Base-by-base conservation (phyloP, 2,113 vertebrate genomes). In the Grantiella picta region DNA sequence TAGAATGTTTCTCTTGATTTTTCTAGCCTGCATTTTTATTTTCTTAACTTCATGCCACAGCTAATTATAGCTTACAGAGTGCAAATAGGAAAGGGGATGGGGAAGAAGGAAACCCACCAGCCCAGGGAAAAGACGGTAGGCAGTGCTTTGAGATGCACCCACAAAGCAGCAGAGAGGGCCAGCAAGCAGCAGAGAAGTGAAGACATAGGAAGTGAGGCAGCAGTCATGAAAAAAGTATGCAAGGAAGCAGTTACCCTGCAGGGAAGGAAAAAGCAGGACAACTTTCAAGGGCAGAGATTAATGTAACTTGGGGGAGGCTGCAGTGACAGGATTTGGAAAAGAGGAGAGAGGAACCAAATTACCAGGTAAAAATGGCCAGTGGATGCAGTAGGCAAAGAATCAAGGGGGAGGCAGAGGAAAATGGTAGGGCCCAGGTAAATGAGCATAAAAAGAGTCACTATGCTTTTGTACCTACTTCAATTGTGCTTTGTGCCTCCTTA, bases 141-240 rank as follows among this genome's bases (percentile, higher is more conserved):
- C 63, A 73, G 42, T 68, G 35, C 78, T 87, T 87, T 85, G 81
- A 88, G 90, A 70, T 71, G 85, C 75, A 59, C 45, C 36, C 84
- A 73, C 54, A 70, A 47, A 81, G 81, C 24, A 89, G 59, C 54
- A 82, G 82, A 86, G 73, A 71, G 42, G 60, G 64, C 57, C 53
- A 72, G 73, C 75, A 77, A 83, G 69, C 47, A 84, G 65, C 59
- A 90, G 47, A 94, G 90, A 66, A 87, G 60, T 93, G 75, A 91
- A 84, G 92, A 95, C 91, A 96, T 94, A 94, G 85, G 94, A 95
- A 95, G 81, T 96, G 81, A 95, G 83, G 82, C 88, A 92, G 88
- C 94, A 91, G 25, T 83, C 85, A 86, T 77, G 81, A 85, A 91
- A 63, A 92, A 90, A 86, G 65, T 36, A 81, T 60, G 57, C 77